Percentiles rank a stretch among this genome's conserved stretches.
Evolutionary conservation across 2,888 invertebrate species (phyloP).

Genomic region (Cremastinae sp.): DNA sequence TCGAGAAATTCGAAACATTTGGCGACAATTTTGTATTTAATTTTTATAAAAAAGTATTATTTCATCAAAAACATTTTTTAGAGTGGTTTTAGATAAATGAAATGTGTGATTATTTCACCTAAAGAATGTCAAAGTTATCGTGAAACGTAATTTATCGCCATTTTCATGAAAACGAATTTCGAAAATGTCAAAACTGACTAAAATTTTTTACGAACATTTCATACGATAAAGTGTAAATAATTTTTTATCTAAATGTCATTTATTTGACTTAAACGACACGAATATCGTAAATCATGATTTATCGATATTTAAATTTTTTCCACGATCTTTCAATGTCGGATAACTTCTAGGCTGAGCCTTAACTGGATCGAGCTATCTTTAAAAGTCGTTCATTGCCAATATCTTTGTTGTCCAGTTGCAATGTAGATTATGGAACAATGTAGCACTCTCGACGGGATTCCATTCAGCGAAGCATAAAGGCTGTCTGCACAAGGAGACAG

Average conservation of each 20-base stretch:
- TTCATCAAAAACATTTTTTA: neutral
- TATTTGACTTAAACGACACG: too few relatives aligned
- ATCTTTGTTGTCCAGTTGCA: slow-evolving; percentile 21
- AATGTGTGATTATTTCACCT: neutral
- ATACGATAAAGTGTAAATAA: too few relatives aligned
- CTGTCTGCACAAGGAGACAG: slow-evolving; percentile 36
- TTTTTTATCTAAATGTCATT: too few relatives aligned
- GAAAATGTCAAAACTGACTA: neutral
- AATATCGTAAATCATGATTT: neutral
- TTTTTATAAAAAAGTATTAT: too few relatives aligned
- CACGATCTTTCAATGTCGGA: slow-evolving; percentile 7
- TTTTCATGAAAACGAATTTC: slow-evolving; percentile 4
- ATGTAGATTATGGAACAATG: slow-evolving; percentile 41
- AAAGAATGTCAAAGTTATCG: neutral
- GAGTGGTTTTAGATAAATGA: neutral
- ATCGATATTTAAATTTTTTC: slow-evolving; percentile 1
- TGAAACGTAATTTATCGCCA: neutral
- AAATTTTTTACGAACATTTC: too few relatives aligned
- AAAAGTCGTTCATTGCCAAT: slow-evolving; percentile 36
- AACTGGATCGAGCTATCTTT: slow-evolving; percentile 2
- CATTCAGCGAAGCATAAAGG: slow-evolving; percentile 57
- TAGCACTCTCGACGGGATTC: slow-evolving; percentile 46
- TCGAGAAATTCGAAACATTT: neutral
- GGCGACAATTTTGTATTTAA: too few relatives aligned
- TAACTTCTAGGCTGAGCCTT: too few relatives aligned